Base-by-base conservation (phyloP, 1,140 invertebrate species). In the Caligus rogercresseyi region DNA sequence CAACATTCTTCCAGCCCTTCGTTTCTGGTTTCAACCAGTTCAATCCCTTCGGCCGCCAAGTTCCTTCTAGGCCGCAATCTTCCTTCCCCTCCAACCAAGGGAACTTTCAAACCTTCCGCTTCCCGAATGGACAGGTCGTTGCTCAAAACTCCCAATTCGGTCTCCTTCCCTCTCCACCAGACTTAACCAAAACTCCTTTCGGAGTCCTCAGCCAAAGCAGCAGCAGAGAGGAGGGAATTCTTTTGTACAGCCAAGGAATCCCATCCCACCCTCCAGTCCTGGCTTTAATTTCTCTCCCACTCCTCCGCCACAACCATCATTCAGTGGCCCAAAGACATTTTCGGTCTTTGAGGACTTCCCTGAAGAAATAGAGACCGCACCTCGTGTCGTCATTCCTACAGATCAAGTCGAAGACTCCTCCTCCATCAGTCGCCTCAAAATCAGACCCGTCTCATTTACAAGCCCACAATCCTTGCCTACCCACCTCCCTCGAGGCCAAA, bases 1-100 rank as follows among this genome's bases (percentile, higher is more conserved):
- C 16, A 18, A 60, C 57, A 2, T 60, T 60, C 20, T 60, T 60
- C 26, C 23, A 25, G 21, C 57, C 57, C n/a, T 60, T 60, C 24
- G 24, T 60, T 31, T 25, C 16, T 2, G 57, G 57, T 2, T 60
- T 60, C 24, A 60, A 60, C 24, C 57, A 60, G 21, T 60, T 60
- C 57, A 60, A 60, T 43, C 57, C 57, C 21, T 60, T 60, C 43
- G 57, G 57, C 26, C 16, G 57, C 18, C 57, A 43, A 43, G 31
- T 43, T n/a, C 31, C 31, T 11, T n/a, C 31, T 43, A 7, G 31
- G 7, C n/a, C 31, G n/a, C 31, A 43, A n/a, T n/a, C 31, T 43
- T 43, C 31, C 7, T 43, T 43, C 31, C 31, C 31, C 7, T 43
- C 31, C 7, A 43, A 43, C n/a, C 31, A 43, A 43, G 31, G 24